These are phyloP conservation scores for Seriola quinqueradiata DNA, from an alignment of 2,113 vertebrate species.

Conservation along the genomic window DNA sequence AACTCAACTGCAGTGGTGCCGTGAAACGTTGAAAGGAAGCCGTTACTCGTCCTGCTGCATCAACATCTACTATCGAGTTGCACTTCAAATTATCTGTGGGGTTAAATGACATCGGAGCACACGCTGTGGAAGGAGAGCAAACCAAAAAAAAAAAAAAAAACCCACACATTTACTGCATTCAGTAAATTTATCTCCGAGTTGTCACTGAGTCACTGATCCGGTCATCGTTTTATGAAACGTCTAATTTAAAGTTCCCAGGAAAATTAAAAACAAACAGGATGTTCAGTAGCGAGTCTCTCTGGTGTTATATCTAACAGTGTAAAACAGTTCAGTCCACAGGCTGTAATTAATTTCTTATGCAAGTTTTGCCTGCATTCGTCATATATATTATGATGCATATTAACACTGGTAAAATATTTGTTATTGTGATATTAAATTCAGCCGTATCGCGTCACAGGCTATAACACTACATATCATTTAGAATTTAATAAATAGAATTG, in stretches of 20 bases:
- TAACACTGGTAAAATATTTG: not conserved
- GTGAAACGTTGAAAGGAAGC: conserved; percentile 61
- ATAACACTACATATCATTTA: not conserved
- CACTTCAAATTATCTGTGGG: conserved; percentile 37
- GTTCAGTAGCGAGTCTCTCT: too few relatives aligned
- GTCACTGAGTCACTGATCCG: too few relatives aligned
- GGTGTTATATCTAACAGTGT: too few relatives aligned
- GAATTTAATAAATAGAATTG: not conserved
- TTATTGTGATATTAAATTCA: not conserved
- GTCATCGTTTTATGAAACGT: too few relatives aligned
- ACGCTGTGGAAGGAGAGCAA: not conserved
- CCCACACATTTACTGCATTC: not conserved
- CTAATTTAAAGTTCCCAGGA: too few relatives aligned
- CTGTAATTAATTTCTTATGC: too few relatives aligned
- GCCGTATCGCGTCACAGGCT: not conserved
- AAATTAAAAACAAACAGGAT: too few relatives aligned
- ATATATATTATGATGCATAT: not conserved
- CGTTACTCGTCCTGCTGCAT: conserved; percentile 59
- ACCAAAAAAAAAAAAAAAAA: not conserved
- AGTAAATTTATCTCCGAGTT: not conserved
- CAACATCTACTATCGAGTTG: conserved; percentile 43
- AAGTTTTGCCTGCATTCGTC: not conserved
- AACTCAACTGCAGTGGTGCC: conserved; percentile 41
- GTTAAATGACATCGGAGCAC: conserved; percentile 6
- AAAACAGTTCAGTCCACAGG: too few relatives aligned